phyloP scores from a whole-genome alignment of 2,888 invertebrate species.

The Stenodema calcarata region DNA sequence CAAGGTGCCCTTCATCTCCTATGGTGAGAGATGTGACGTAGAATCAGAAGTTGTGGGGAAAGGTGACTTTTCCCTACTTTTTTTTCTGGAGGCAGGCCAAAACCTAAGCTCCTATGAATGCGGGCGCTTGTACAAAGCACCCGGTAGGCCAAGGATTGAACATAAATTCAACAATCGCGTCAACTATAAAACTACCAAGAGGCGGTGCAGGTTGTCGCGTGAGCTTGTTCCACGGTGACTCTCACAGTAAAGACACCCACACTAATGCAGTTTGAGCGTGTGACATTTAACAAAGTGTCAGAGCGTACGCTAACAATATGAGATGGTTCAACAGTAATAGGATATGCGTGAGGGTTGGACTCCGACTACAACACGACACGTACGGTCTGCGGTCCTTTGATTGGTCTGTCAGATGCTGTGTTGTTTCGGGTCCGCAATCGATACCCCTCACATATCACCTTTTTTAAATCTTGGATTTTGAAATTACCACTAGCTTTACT shows the following conservation, averaged over 20 bases:
- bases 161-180: background rate
- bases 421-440: no score
- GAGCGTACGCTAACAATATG: no score
- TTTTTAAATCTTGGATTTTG: no score
- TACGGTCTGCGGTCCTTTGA: no score
- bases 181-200: background rate
- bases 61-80: background rate
- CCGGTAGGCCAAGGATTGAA: background rate
- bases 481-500: no score
- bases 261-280: background rate
- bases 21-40: background rate
- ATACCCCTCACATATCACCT: no score
- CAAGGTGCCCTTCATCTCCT: background rate
- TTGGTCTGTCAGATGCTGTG: no score
- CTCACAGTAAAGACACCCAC: background rate
- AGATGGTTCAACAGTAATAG: no score
- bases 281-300: no score
- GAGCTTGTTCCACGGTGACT: background rate
- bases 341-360: no score
- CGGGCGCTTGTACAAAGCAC: background rate
- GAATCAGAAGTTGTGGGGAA: background rate
- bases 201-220: background rate
- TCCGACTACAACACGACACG: no score
- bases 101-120: background rate
- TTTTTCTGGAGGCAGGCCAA: background rate